Evolutionary conservation across 1,140 invertebrate species (phyloP), one percentile per base, ranked within the genome.

Genomic region (Nasonia giraulti): DNA sequence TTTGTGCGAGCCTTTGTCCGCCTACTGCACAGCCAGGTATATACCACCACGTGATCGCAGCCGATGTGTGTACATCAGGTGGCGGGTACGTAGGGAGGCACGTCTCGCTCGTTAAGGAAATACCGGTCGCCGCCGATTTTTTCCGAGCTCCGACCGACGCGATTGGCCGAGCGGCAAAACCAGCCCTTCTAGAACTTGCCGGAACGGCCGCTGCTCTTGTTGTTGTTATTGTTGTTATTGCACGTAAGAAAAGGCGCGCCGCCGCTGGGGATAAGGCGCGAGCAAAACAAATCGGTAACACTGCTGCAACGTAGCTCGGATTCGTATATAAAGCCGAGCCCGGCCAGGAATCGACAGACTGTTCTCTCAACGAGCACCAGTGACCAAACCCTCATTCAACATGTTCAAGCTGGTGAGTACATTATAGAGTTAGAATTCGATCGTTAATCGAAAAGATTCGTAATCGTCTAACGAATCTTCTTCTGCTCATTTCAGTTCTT

Each of bases 321-420:
- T 27, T 17, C 23, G 71, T 86, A 86, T 86, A 86, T 71, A 85
- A 86, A 69, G 73, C 47, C 66, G 47, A 2, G 82, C 27, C 17
- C 31, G 8, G 33, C 40, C n/a, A 20, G 7, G 8, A 69, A 27
- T 37, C 71, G 23, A 69, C 62, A 86, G 79, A 86, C 55, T 84
- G 82, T 84, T 75, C 80, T 84, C 27, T 77, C 27, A 62, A 17
- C 55, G 23, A 73, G 78, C 74, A 73, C 50, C 23, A 84, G 73
- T 66, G 82, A 23, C 71, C 62, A 69, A 71, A 77, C 37, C 66
- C 62, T 79, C 40, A 82, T 88, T 62, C 87, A 87, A 86, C 87
- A 92, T 92, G 91, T 90, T 91, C 89, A 92, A 92, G 85, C 87
- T 91, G 89, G 91, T 92, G 80, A 90, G 90, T 91, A 85, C 33